phyloP scores from a whole-genome alignment of 2,888 invertebrate species.

The Mesorhabditis spiculigera region DNA sequence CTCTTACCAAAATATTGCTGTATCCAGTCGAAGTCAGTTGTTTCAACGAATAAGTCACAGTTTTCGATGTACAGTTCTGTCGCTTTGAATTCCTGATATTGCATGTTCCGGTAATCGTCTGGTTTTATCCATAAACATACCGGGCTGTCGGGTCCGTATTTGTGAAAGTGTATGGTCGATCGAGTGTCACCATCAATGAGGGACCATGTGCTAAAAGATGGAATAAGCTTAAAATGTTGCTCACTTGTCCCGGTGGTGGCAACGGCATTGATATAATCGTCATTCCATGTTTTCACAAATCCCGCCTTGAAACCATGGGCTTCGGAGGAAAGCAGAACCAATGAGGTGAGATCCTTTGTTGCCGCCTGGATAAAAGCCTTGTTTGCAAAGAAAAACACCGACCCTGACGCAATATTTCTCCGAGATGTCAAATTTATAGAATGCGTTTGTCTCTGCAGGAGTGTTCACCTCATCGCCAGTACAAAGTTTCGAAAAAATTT shows the following conservation, averaged over 20 bases:
- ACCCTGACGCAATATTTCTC: too few species aligned
- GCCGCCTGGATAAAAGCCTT: too few species aligned
- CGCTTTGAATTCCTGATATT: not conserved
- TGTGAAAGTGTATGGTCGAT: not conserved
- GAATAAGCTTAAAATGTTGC: not conserved
- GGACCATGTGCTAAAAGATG: not conserved
- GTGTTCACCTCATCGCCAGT: too few species aligned
- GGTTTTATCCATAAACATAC: not conserved
- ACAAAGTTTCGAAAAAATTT: too few species aligned
- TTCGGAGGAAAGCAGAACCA: too few species aligned
- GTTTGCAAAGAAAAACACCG: too few species aligned
- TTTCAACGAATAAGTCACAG: not conserved
- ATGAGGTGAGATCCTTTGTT: too few species aligned
- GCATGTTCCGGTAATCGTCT: not conserved
- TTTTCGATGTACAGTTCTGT: not conserved
- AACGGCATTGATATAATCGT: not conserved
- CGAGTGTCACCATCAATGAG: not conserved
- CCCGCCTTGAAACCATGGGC: not conserved
- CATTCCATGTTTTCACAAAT: not conserved
- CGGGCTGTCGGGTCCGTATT: not conserved
- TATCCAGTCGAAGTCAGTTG: not conserved
- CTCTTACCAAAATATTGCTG: conserved; percentile 3
- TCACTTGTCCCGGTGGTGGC: not conserved
- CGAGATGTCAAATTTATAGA: too few species aligned
- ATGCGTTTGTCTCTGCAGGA: too few species aligned